These are phyloP conservation scores for Nematolebias whitei DNA, from an alignment of 2,113 vertebrate species.

Conservation along the genomic window DNA sequence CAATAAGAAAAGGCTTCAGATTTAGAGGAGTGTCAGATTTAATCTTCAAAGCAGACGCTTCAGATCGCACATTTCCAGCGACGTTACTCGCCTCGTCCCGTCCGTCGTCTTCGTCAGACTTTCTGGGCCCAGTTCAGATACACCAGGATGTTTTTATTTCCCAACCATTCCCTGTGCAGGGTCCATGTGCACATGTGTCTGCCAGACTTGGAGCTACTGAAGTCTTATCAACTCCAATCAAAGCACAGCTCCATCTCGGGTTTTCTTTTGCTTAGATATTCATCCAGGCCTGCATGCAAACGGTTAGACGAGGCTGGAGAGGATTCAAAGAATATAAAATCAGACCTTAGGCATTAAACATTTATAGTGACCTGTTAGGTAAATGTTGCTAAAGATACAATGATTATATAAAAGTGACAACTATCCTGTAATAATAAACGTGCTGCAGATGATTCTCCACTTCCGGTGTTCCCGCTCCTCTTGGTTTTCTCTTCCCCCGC, in stretches of 20 bases:
- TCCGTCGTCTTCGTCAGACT: conserved; percentile 10
- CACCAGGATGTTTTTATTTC: conserved; percentile 28
- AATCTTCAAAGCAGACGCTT: conserved; percentile 9
- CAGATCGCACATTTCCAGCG: background rate
- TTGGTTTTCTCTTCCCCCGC: background rate
- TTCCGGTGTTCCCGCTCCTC: conserved; percentile 13
- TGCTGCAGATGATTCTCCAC: background rate
- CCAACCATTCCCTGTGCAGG: conserved; percentile 27
- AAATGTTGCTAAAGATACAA: background rate
- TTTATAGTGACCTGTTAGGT: background rate
- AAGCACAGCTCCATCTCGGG: conserved; percentile 29
- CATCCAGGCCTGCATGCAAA: no score
- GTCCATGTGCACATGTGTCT: conserved; percentile 41
- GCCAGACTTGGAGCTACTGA: conserved; percentile 37
- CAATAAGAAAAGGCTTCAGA: background rate
- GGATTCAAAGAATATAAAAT: no score
- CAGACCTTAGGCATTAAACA: background rate
- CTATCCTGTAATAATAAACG: background rate
- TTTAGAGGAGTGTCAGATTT: conserved; percentile 11
- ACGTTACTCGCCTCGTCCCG: conserved; percentile 14
- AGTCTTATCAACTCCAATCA: conserved; percentile 2
- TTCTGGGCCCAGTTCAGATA: conserved; percentile 9
- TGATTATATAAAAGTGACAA: background rate
- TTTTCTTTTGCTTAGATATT: conserved; percentile 12
- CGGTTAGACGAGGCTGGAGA: no score